Evolutionary conservation across 1,140 invertebrate genomes (phyloP), one percentile per base, ranked within the genome.

Genomic region (Eurosta solidaginis): DNA sequence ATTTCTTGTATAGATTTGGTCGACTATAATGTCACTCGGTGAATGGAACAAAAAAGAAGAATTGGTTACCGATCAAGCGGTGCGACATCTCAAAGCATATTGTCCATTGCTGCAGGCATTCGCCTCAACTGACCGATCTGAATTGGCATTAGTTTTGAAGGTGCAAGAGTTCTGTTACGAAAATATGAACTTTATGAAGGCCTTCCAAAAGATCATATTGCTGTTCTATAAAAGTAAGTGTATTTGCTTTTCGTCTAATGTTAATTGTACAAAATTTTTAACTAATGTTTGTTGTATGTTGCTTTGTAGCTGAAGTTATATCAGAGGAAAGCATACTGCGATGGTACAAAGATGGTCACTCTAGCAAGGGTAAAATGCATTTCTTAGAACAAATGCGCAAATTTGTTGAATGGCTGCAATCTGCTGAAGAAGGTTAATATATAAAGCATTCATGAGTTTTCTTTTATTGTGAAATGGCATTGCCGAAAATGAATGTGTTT

Each of bases 11-110:
- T n/a, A 94, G 92, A 93, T 98, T 83, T 99, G 97, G 97, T 93
- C 92, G 81, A 96, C 94, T 79, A 93, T 98, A 81, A 98, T 99
- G 97, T 92, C 92, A 76, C 93, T 95, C 82, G 95, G 96, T 50
- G 97, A 99, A 89, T 98, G 97, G 97, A 98, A 98, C 89, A 99
- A 98, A 89, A 98, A 98, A 88, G 97, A 98, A 89, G 97, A 98
- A 88, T 89, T 99, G 78, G 92, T 98, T 78, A 96, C 96, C 79
- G 96, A 98, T 86, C 97, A 98, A 89, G 96, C 96, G 52, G 90
- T 97, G 22, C 96, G 96, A 88, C 95, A 98, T 89, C 89, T 98
- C 78, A 94, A 94, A 81, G 91, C 91, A 80, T 97, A 96, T 88
- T 94, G 95, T 81, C 91, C 92, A 52, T 90, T 99, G 78, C 92